Evolutionary conservation across 2,113 vertebrate genomes (phyloP), one percentile per base, ranked within the genome.

Genomic region (Pongo pygmaeus): DNA sequence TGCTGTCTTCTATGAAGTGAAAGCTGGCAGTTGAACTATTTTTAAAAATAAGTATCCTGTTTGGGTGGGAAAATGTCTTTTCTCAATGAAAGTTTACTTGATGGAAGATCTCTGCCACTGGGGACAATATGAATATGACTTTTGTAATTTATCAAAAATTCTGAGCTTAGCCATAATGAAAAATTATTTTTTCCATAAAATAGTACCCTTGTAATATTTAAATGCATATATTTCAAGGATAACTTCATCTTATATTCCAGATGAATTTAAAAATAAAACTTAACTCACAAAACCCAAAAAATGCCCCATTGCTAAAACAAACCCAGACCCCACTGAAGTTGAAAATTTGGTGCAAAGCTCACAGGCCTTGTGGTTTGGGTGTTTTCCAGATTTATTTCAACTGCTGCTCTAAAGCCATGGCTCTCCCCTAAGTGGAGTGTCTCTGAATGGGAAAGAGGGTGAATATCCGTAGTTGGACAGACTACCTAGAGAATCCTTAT

Each of bases 261-360:
- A 94, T 93, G 57, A 92, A 95, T 91, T 93, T 92, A 55, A 97
- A 96, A 97, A 92, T 94, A 95, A 94, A 93, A 72, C 61, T 93
- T 90, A 96, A 96, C 70, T 94, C 78, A 94, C 75, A 91, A 97
- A 94, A 32, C 16, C 64, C 75, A 94, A 96, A 52, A 92, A 86
- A 23, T 69, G 55, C 69, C 84, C 84, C 84, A 64, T 43, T 75
- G 46, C 48, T 92, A 75, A 95, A 96, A 97, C 89, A 92, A 96
- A 93, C 78, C 20, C 40, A 94, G 89, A 92, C 25, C 23, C 81
- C 48, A 87, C 20, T 72, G 70, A 89, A 89, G 75, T 48, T 96
- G 75, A 94, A 91, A 97, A 87, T 84, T 74, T 87, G 80, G 80
- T 90, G 64, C 84, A 94, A 96, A 97, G 69, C 86, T 84, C 70